Conservation (phyloP, 2,797 vertebrate species). For the Coregonus sp. region DNA sequence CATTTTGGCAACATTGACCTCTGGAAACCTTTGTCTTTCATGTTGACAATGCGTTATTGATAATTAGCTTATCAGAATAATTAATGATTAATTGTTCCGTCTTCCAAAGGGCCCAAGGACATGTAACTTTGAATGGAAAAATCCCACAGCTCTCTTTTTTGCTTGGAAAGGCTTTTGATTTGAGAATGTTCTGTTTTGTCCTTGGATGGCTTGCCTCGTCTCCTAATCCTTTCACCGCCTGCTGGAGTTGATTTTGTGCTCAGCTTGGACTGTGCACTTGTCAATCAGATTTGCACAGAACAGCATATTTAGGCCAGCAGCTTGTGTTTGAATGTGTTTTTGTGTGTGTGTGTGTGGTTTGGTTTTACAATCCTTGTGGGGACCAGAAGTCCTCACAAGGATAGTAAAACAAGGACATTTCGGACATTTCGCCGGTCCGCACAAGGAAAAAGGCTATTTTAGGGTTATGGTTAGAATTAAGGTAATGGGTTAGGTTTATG, state of each 20-base stretch:
- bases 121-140: background rate
- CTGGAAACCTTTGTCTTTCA: constrained; percentile 3
- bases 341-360: constrained; percentile 9
- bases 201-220: constrained; percentile 29
- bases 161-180: constrained; percentile 14
- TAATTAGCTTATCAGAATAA: background rate
- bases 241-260: constrained; percentile 40
- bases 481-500: no score
- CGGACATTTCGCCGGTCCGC: no score
- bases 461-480: no score
- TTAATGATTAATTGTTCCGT: background rate
- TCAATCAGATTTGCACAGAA: constrained; percentile 34
- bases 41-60: background rate
- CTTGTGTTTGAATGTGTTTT: background rate
- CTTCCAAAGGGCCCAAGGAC: constrained; percentile 5
- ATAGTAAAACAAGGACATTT: no score
- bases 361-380: no score
- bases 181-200: constrained; percentile 47
- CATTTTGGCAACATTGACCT: background rate
- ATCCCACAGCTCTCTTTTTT: background rate
- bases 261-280: constrained; percentile 36
- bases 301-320: constrained; percentile 40
- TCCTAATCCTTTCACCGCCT: constrained; percentile 42
- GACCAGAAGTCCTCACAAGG: no score
- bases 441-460: no score